Conservation (phyloP, 2,797 vertebrate species). For the Nasua narica region DNA sequence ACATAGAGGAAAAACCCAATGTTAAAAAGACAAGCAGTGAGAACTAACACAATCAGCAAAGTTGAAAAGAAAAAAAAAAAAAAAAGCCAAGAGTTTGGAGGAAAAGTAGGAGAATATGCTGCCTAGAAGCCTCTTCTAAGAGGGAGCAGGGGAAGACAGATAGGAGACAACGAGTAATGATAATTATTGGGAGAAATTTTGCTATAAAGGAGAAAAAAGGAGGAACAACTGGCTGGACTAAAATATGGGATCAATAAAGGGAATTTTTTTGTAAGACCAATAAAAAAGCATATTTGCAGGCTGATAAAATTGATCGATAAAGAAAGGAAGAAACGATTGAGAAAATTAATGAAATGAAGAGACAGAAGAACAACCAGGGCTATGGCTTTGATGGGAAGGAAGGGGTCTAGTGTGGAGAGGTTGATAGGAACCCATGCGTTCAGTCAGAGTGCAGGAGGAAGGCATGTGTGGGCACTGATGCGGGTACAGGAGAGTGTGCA, state of each 20-base stretch:
- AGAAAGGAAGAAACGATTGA: not conserved
- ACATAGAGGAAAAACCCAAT: not conserved
- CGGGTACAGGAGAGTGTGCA: rapidly evolving
- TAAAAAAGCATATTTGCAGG: not conserved
- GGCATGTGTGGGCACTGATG: rapidly evolving
- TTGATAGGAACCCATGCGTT: not conserved
- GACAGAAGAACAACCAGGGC: not conserved
- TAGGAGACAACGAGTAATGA: not conserved
- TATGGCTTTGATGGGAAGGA: not conserved
- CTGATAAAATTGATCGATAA: not conserved
- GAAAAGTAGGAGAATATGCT: not conserved
- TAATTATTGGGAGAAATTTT: not conserved
- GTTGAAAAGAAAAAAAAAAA: not conserved
- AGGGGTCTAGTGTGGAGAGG: not conserved
- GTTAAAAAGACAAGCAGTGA: not conserved
- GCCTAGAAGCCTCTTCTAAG: not conserved
- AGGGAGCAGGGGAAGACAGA: not conserved
- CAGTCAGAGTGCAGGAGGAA: not conserved
- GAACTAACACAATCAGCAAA: not conserved
- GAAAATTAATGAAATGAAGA: not conserved
- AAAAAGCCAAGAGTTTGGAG: not conserved
- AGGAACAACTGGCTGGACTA: not conserved
- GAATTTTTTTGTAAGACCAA: not conserved
- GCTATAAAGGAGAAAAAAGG: not conserved
- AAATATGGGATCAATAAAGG: not conserved